Evolutionary conservation across 1,140 invertebrate species (phyloP).

Genomic region (Trichomalopsis sarcophagae): DNA sequence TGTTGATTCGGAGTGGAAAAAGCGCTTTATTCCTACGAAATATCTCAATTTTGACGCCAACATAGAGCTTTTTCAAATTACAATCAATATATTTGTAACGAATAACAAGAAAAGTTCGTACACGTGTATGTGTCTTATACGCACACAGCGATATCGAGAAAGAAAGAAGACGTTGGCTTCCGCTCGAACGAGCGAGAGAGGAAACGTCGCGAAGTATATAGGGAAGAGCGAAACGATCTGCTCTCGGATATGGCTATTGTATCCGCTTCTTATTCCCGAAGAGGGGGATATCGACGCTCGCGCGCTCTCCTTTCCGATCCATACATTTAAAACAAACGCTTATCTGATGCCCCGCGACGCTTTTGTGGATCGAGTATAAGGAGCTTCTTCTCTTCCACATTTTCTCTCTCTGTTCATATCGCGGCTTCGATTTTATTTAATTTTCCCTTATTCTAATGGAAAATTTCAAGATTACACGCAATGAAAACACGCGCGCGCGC

Average conservation of each 20-base stretch:
- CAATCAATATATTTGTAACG: too few species aligned
- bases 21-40: too few species aligned
- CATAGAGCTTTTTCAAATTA: too few species aligned
- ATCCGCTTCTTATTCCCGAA: slow-evolving; percentile 47
- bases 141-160: neutral
- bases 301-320: slow-evolving; percentile 63
- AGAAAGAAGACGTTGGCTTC: slow-evolving; percentile 17
- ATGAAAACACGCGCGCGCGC: too few species aligned
- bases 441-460: neutral
- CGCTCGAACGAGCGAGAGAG: neutral
- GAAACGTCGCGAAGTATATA: slow-evolving; percentile 19
- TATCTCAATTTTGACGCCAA: too few species aligned
- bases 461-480: too few species aligned
- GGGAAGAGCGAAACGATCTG: slow-evolving; percentile 51
- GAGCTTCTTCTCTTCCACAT: too few species aligned
- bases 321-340: slow-evolving; percentile 73
- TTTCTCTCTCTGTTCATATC: neutral
- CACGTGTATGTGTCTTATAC: too few species aligned
- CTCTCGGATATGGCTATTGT: slow-evolving; percentile 61
- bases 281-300: slow-evolving; percentile 48
- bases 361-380: slow-evolving; percentile 58
- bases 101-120: too few species aligned
- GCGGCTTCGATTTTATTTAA: neutral
- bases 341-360: slow-evolving; percentile 69
- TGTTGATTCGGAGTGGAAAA: too few species aligned